Evolutionary conservation across 2,888 invertebrate genomes (phyloP).

Genomic region (Epicampocera succincta): DNA sequence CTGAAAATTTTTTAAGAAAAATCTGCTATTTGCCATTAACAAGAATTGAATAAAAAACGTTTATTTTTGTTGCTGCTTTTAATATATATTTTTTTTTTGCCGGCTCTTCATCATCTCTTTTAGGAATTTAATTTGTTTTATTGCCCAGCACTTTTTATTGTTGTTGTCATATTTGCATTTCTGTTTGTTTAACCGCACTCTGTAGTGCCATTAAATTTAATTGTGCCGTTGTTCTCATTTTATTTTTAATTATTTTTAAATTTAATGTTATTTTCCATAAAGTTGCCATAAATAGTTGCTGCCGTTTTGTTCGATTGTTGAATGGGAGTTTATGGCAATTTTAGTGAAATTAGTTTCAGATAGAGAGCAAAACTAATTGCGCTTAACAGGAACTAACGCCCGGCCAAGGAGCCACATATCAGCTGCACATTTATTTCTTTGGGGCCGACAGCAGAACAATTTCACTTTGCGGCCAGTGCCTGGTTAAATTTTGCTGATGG

Average conservation of each 20-base stretch:
- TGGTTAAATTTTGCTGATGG: slow-evolving; percentile 1
- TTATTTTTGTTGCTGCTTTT: too few species aligned
- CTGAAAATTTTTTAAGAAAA: too few species aligned
- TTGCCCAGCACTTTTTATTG: neutral
- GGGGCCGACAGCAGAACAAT: neutral
- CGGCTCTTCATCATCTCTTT: too few species aligned
- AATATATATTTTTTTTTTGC: too few species aligned
- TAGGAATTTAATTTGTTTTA: neutral
- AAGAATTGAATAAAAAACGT: too few species aligned
- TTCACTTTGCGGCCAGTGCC: neutral
- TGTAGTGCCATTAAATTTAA: slow-evolving; percentile 14
- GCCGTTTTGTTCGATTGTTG: slow-evolving; percentile 1
- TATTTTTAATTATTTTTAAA: slow-evolving; percentile 7
- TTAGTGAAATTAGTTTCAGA: slow-evolving; percentile 5
- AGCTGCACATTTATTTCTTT: neutral
- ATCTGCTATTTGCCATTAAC: too few species aligned
- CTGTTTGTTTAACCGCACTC: slow-evolving; percentile 1
- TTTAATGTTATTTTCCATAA: slow-evolving; percentile 12
- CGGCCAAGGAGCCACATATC: neutral
- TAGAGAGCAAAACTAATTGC: slow-evolving; percentile 9
- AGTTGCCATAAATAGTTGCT: neutral
- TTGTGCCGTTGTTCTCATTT: neutral
- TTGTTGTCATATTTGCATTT: slow-evolving; percentile 1
- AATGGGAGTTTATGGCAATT: slow-evolving; percentile 1
- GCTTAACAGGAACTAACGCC: neutral